These are phyloP conservation scores for Hecatera dysodea DNA, from an alignment of 2,888 invertebrate genomes.

Conservation along the genomic window DNA sequence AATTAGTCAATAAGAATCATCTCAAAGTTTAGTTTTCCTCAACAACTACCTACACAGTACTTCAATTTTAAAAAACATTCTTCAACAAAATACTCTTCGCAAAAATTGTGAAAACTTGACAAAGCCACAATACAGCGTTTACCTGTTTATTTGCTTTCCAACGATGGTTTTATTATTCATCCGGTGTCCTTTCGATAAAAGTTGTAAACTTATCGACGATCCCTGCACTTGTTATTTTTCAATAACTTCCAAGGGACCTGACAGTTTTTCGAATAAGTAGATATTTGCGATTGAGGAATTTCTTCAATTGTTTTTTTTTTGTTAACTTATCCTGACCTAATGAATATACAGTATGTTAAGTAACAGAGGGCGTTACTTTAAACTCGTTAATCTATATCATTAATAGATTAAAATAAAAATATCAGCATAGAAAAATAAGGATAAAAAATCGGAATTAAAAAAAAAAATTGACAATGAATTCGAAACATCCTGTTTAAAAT, in stretches of 20 bases:
- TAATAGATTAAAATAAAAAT: too few species aligned
- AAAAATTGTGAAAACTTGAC: constrained; percentile 17
- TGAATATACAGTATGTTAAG: too few species aligned
- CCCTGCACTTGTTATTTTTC: constrained; percentile 62
- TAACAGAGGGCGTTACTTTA: too few species aligned
- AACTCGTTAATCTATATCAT: too few species aligned
- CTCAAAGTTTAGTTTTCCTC: neutral
- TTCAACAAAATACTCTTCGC: constrained; percentile 5
- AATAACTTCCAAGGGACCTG: constrained; percentile 55
- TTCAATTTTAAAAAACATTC: constrained; percentile 5
- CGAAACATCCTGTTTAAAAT: too few species aligned
- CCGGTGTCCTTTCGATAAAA: constrained; percentile 67
- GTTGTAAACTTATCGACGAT: constrained; percentile 58
- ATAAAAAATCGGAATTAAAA: too few species aligned
- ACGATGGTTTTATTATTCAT: constrained; percentile 70
- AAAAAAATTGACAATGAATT: too few species aligned
- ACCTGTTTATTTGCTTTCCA: constrained; percentile 60
- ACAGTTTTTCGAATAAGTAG: constrained; percentile 37
- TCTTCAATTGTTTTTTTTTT: neutral
- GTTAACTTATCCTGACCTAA: neutral
- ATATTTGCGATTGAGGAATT: constrained; percentile 9
- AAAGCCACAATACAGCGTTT: constrained; percentile 57
- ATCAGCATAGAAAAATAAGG: too few species aligned
- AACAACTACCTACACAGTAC: neutral
- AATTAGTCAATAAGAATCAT: neutral